Evolutionary conservation across 2,797 vertebrate species (phyloP).

Genomic region (Paramormyrops hopkinsi): DNA sequence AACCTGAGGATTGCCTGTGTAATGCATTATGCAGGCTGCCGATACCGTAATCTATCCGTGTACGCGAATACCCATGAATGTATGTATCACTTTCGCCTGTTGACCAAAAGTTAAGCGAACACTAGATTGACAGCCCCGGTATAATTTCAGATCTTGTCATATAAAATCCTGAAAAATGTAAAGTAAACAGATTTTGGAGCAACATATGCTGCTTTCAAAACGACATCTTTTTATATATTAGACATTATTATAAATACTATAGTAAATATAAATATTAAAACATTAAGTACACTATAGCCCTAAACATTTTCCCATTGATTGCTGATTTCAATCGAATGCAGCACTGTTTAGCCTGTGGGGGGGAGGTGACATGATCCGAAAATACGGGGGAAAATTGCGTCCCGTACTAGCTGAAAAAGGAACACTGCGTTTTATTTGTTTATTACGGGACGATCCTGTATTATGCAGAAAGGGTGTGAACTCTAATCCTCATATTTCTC

Average conservation of each 20-base stretch:
- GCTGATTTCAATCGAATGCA: neutral
- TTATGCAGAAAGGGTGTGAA: neutral
- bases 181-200: too few species aligned
- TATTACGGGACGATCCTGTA: neutral
- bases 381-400: too few species aligned
- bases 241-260: neutral
- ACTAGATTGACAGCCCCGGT: neutral
- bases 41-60: neutral
- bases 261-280: neutral
- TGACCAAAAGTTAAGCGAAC: neutral
- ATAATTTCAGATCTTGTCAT: neutral
- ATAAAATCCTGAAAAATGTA: too few species aligned
- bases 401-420: neutral
- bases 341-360: neutral
- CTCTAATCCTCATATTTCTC: neutral
- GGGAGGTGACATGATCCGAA: too few species aligned
- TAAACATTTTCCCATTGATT: neutral
- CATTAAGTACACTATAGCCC: neutral
- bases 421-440: neutral
- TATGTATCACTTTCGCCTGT: neutral
- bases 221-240: neutral
- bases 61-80: neutral
- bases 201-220: too few species aligned
- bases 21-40: neutral
- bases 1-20: neutral